A percentile compares a stretch with the other conserved stretches of the same genome.
phyloP scores from a whole-genome alignment of 2,797 vertebrate species.

The Squalus acanthias region DNA sequence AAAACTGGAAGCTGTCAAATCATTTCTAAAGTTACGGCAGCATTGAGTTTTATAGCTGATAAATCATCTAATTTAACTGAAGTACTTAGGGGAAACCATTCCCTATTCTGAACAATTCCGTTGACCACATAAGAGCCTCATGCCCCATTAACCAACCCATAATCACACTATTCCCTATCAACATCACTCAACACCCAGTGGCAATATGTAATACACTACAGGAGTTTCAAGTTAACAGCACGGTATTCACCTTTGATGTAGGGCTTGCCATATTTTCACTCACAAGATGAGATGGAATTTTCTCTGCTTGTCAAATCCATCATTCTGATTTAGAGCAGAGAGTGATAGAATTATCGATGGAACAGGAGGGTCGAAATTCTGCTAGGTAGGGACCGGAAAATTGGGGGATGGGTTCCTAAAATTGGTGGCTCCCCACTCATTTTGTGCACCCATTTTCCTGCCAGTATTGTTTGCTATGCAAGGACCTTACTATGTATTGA shows the following conservation, averaged over 20 bases:
- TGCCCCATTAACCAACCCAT: neutral
- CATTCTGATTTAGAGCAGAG: neutral
- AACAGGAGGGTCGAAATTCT: neutral
- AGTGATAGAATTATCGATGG: neutral
- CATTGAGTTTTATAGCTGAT: neutral
- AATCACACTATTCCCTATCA: neutral
- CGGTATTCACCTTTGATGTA: neutral
- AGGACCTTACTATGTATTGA: neutral
- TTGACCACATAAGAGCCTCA: neutral
- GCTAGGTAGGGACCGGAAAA: neutral
- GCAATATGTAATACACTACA: neutral
- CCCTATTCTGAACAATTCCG: neutral
- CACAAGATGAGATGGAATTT: neutral
- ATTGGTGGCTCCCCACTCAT: neutral
- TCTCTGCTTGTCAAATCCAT: neutral
- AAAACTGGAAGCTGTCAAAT: neutral
- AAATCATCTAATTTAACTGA: neutral
- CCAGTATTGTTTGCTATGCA: neutral
- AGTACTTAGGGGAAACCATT: neutral
- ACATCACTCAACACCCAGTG: neutral
- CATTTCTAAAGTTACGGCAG: neutral
- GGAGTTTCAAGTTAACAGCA: neutral
- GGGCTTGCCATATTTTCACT: neutral
- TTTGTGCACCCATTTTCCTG: neutral
- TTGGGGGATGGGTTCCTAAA: neutral